These are phyloP conservation scores for Heteromormyrus szaboi DNA, from an alignment of 2,797 vertebrate genomes.

Conservation along the genomic window DNA sequence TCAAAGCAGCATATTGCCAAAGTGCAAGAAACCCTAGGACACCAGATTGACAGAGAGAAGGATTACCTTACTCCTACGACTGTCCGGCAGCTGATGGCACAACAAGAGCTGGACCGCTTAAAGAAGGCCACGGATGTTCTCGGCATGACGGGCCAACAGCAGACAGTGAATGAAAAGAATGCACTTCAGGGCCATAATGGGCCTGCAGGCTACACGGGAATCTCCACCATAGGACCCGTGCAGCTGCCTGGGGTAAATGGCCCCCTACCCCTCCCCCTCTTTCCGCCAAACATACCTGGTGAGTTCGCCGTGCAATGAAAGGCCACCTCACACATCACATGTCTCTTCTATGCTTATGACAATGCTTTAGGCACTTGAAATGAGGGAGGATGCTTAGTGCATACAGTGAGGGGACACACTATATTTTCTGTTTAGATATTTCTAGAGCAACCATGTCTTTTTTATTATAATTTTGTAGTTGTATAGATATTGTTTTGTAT, in stretches of 20 bases:
- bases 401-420: background rate
- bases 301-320: conserved; percentile 65
- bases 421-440: conserved; percentile 22
- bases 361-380: background rate
- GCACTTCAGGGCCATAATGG: conserved; percentile 90
- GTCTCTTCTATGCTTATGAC: background rate
- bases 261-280: conserved; percentile 93
- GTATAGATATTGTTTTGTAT: conserved; percentile 53
- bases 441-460: background rate
- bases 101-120: conserved; percentile 95
- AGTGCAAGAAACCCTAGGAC: conserved; percentile 94
- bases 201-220: conserved; percentile 88
- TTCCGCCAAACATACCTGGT: conserved; percentile 98
- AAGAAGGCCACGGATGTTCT: conserved; percentile 93
- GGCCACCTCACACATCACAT: conserved; percentile 27
- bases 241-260: conserved; percentile 96
- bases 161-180: conserved; percentile 82
- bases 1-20: conserved; percentile 96
- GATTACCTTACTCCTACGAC: conserved; percentile 98
- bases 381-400: background rate
- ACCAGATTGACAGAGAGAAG: conserved; percentile 96
- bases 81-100: conserved; percentile 97
- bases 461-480: conserved; percentile 41
- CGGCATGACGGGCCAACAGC: conserved; percentile 79
- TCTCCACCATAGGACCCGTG: conserved; percentile 91